Evolutionary conservation across 2,888 invertebrate genomes (phyloP), one percentile per base, ranked within the genome.

Genomic region (Cryptus armator): DNA sequence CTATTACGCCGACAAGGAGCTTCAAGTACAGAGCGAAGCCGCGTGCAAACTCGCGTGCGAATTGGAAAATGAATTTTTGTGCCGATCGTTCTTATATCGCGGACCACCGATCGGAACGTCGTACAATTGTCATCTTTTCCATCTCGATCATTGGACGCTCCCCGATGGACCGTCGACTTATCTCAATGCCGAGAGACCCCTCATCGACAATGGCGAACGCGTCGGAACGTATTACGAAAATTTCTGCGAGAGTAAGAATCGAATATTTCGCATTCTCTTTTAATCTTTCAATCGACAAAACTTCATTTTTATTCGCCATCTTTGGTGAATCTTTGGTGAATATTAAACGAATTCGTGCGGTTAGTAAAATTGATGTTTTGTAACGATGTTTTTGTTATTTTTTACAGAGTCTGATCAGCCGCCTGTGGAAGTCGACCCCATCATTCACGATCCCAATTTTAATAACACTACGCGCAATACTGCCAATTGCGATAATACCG

Each of bases 151-250:
- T 94, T 97, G 97, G 94, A 98, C 98, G 0, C 94, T 98, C 75
- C 98, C 98, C 0, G 98, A 98, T 91, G 98, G 98, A 53, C 98
- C 98, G 0, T 98, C 98, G 64, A 98, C 98, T 5, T 99, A 98
- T 92, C 95, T 98, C 87, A 98, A 98, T 90, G 98, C 97, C 3
- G 98, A 98, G 91, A 95, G 98, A 87, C 98, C 98, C 0, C 95
- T 98, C 51, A 97, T 98, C 87, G 98, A 98, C 92, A 98, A 98
- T 88, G 98, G 98, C 9, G 98, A 98, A 92, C 96, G 98, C 14
- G 97, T 98, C 83, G 98, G 98, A 53, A 96, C 96, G 88, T 99
- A 98, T 94, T 97, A 96, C 92, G 98, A 99, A 94, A 98, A 98
- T 94, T 96, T 96, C 93, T 99, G 98, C 93, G 98, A 98, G 93